These are phyloP conservation scores for Dreissena rostriformis DNA, from an alignment of 1,140 invertebrate species.

Conservation along the genomic window DNA sequence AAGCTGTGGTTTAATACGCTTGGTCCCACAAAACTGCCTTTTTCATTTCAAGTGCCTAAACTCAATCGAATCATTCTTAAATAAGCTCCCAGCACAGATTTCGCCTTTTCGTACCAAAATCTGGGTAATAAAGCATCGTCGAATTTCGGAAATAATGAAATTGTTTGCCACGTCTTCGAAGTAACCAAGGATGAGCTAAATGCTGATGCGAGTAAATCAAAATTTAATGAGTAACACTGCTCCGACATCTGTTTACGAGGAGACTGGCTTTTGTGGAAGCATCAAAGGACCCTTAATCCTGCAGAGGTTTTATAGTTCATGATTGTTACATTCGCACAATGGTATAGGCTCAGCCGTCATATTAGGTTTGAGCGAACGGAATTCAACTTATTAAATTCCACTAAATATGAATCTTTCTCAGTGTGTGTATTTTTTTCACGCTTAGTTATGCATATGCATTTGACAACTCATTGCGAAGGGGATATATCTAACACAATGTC, in stretches of 20 bases:
- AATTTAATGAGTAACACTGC: conserved; percentile 54
- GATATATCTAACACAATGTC: no score
- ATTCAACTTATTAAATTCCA: no score
- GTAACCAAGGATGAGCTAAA: conserved; percentile 46
- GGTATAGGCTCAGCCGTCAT: no score
- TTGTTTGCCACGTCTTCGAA: conserved; percentile 43
- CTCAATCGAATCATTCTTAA: conserved; percentile 56
- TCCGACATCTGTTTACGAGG: conserved; percentile 49
- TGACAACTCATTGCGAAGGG: no score
- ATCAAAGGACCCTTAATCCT: not conserved
- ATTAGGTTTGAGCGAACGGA: no score
- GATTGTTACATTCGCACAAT: conserved; percentile 20
- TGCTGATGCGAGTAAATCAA: conserved; percentile 56
- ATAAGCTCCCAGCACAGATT: conserved; percentile 40
- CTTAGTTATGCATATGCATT: no score
- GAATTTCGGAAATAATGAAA: conserved; percentile 55
- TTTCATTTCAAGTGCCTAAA: conserved; percentile 46
- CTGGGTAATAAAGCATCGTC: conserved; percentile 53
- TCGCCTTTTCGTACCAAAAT: conserved; percentile 34
- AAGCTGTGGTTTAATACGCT: conserved; percentile 36
- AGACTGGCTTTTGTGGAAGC: conserved; percentile 6
- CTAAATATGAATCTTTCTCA: no score
- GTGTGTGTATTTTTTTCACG: not conserved
- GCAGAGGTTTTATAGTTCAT: conserved; percentile 22
- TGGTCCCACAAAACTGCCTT: conserved; percentile 39